phyloP scores from a whole-genome alignment of 2,888 invertebrate genomes.

The Watsonalla binaria region DNA sequence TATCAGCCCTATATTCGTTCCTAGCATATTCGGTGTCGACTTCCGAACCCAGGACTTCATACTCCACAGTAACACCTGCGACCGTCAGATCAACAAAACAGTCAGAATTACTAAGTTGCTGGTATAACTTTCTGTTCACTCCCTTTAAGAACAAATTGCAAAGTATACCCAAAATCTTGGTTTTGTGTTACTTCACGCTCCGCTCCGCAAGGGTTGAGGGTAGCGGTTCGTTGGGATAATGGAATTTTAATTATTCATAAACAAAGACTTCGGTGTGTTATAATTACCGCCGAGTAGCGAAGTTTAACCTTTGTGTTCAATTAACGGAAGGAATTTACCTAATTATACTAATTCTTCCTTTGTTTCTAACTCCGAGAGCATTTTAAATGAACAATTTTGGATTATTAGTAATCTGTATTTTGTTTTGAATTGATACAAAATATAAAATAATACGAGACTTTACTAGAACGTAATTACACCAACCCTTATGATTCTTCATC shows the following conservation, averaged over 20 bases:
- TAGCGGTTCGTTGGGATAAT: neutral
- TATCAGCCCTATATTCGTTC: too few relatives aligned
- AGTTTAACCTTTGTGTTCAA: neutral
- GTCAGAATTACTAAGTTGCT: too few relatives aligned
- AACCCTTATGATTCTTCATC: too few relatives aligned
- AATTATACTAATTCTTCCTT: neutral
- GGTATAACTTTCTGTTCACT: too few relatives aligned
- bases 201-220: neutral
- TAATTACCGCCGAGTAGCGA: neutral
- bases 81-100: too few relatives aligned
- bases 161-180: neutral
- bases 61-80: too few relatives aligned
- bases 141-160: neutral
- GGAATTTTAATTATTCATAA: constrained; percentile 3
- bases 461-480: too few relatives aligned
- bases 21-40: too few relatives aligned
- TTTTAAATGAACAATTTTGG: neutral
- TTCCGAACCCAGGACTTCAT: too few relatives aligned
- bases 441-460: too few relatives aligned
- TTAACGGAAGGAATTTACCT: neutral
- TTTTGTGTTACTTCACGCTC: neutral
- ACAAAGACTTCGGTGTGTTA: neutral
- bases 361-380: neutral
- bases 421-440: too few relatives aligned
- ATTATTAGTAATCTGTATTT: too few relatives aligned